These are phyloP conservation scores for Drosophila cardini DNA, from an alignment of 1,140 invertebrate genomes.

Conservation along the genomic window DNA sequence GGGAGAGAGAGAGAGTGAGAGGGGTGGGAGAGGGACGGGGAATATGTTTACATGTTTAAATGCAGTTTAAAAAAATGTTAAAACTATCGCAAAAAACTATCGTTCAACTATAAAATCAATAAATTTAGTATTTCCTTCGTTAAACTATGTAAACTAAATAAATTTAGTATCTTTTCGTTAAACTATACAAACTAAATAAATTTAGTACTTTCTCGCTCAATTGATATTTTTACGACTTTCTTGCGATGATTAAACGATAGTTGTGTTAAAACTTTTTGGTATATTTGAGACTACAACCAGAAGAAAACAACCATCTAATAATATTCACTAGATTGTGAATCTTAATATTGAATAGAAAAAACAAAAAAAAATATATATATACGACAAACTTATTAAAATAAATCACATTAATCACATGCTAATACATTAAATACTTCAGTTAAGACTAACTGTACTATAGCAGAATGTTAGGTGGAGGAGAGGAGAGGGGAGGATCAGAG, in stretches of 20 bases:
- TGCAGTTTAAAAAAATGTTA: not conserved
- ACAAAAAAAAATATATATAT: not conserved
- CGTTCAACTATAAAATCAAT: not conserved
- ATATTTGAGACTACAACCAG: conserved; percentile 35
- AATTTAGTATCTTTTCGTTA: too few relatives aligned
- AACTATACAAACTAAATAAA: too few relatives aligned
- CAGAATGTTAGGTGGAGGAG: not conserved
- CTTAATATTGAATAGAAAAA: conserved; percentile 10
- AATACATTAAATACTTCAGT: conserved; percentile 29
- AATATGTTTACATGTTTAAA: not conserved
- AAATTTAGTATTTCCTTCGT: too few relatives aligned
- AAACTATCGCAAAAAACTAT: not conserved
- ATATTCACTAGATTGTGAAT: conserved; percentile 10
- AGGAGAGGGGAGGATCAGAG: not conserved
- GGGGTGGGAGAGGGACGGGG: not conserved
- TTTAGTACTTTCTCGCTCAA: too few relatives aligned
- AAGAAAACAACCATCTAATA: conserved; percentile 10
- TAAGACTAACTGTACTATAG: too few relatives aligned
- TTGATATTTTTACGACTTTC: not conserved
- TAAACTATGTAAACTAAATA: too few relatives aligned
- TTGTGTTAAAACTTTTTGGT: too few relatives aligned
- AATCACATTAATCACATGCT: conserved; percentile 48
- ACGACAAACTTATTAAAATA: conserved; percentile 32
- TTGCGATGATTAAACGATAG: too few relatives aligned
- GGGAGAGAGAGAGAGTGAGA: not conserved